Base-by-base conservation (phyloP, 2,888 invertebrate species). In the Toxonevra muliebris region DNA sequence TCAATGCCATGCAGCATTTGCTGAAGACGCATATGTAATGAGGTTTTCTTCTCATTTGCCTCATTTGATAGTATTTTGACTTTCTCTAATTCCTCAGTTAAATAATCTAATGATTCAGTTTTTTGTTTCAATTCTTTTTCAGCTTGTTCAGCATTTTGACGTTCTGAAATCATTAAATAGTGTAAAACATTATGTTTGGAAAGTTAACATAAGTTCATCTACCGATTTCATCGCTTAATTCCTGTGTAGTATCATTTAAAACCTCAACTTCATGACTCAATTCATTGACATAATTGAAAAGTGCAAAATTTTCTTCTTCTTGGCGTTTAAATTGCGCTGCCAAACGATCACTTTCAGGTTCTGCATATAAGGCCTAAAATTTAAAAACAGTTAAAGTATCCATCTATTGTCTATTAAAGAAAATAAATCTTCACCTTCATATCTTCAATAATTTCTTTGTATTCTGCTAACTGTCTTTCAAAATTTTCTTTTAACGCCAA, bases 251-350 rank as follows among this genome's bases (percentile, higher is more conserved):
- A 73, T 92, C 90, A 74, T 91, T 90, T 2, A 94, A 81, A 53
- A 89, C 87, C 82, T 94, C 94, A 67, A 94, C 87, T 83, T 95
- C 93, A 53, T 90, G 92, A 82, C 96, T 95, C 68, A 96, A 87
- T 80, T 95, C 94, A 81, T 95, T 96, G 50, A 96, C 93, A 80
- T 94, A 96, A 84, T 92, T 94, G 82, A 96, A 97, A 0, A 95
- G 88, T 0, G 96, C 94, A 82, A 96, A 96, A 86, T 96, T 97
- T 82, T 94, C 93, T 76, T 94, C 94, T 80, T 96, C 96, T 69
- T 93, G 91, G 43, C 92, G 89, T n/a, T 91, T 88, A 84, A 94
- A 96, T 80, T 92, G 90, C 3, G 88, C 88, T 10, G 91, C 90
- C 55, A 95, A 84, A 17, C 89, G 89, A 72, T 90, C 89, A 17